These are phyloP conservation scores for Merluccius polli DNA, from an alignment of 2,797 vertebrate species.

Conservation along the genomic window DNA sequence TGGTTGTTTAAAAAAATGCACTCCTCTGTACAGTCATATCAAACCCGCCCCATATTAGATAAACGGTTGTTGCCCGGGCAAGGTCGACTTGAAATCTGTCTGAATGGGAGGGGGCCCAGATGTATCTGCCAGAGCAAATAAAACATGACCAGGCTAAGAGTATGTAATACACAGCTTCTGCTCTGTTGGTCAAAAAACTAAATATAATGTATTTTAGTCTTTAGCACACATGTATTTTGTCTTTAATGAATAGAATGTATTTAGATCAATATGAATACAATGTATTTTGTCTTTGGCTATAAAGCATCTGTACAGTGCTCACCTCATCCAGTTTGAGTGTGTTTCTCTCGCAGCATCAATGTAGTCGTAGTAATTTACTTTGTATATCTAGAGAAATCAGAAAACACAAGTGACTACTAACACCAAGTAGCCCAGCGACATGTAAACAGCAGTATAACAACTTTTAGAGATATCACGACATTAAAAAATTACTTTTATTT, in stretches of 20 bases:
- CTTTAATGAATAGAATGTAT: not conserved
- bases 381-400: constrained; percentile 67
- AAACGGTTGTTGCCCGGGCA: too few species aligned
- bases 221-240: not conserved
- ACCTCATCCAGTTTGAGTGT: constrained; percentile 86
- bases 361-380: constrained; percentile 71
- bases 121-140: not conserved
- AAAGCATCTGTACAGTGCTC: constrained; percentile 9
- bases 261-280: not conserved
- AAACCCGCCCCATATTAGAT: too few species aligned
- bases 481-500: not conserved
- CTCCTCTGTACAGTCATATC: too few species aligned
- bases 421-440: too few species aligned
- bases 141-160: too few species aligned
- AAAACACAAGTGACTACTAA: not conserved
- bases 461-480: not conserved
- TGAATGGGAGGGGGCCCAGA: too few species aligned
- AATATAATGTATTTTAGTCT: not conserved
- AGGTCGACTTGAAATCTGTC: too few species aligned
- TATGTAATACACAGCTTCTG: too few species aligned
- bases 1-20: too few species aligned
- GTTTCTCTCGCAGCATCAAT: constrained; percentile 73
- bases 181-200: not conserved
- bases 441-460: not conserved
- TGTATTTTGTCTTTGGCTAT: not conserved